Evolutionary conservation across 2,113 vertebrate species (phyloP), one percentile per base, ranked within the genome.

Genomic region (Notarius quadriscutis): DNA sequence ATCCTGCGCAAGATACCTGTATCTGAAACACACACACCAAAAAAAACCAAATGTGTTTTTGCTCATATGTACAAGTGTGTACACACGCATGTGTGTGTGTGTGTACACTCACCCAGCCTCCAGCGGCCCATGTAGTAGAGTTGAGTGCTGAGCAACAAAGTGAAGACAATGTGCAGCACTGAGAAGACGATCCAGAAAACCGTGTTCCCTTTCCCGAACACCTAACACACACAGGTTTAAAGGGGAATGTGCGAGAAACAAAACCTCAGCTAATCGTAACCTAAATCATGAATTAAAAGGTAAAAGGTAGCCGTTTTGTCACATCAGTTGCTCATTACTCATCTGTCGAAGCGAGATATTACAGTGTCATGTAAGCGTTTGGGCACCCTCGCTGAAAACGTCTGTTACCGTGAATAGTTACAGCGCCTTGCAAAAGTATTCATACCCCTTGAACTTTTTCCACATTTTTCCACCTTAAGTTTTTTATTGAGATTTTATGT

Each of bases 61-160:
- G 75, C 60, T 50, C 27, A 58, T n/a, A 69, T 57, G 71, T 34
- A 55, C 25, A 65, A 41, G 50, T 51, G 30, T 81, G 12, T 87
- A 74, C 30, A 41, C 81, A 20, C 51, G 78, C 57, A 63, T 34
- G 55, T 50, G 82, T 60, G 12, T 41, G 27, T 65, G 20, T 67
- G 2, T 1, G 2, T 2, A 3, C 3, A 10, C 88, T 89, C 89
- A 97, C 96, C 94, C 84, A 99, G 93, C 91, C 96, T 97, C 98
- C 98, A 99, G 88, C 97, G 96, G 72, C 98, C 98, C 97, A 99
- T 97, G 94, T 99, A 99, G 91, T 99, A 99, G 10, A 99, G 97
- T 93, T 99, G 98, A 0, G 96, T 99, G 95, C 98, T 99, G 89
- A 99, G 97, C 75, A 99, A 94, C 87, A 99, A 89, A 0, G 98